Conservation (phyloP, 1,140 invertebrate genomes). For the Drosophila rufa region DNA sequence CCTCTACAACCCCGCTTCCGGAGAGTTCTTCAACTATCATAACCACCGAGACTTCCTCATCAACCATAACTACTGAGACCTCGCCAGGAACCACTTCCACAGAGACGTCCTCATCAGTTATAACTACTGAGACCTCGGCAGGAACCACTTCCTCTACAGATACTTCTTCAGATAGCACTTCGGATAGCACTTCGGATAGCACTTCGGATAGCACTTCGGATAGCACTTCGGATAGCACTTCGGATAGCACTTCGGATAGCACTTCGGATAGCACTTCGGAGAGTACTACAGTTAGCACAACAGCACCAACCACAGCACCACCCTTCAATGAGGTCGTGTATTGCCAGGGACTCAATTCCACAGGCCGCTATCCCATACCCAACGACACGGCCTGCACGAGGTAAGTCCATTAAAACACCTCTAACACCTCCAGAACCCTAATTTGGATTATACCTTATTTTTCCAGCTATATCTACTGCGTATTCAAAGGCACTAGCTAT, state of each 20-base stretch:
- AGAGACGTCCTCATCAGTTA: constrained; percentile 1
- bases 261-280: background rate
- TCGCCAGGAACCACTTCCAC: background rate
- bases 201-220: background rate
- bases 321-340: constrained; percentile 11
- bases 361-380: constrained; percentile 60
- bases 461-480: constrained; percentile 65
- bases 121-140: background rate
- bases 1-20: background rate
- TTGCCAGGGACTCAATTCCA: constrained; percentile 14
- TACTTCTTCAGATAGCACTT: background rate
- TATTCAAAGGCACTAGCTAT: constrained; percentile 17
- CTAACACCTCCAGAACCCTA: accelerated
- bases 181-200: background rate
- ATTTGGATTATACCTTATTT: background rate
- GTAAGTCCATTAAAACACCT: constrained; percentile 20
- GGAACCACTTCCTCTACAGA: constrained; percentile 1
- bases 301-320: background rate
- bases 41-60: background rate
- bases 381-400: constrained; percentile 66
- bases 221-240: background rate
- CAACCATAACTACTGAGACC: background rate
- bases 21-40: constrained; percentile 1
- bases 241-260: background rate
- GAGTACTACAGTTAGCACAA: background rate